A percentile compares a stretch with the other conserved stretches of the same genome.
These are phyloP conservation scores for Nanorana parkeri DNA, from an alignment of 2,113 vertebrate genomes.

Conservation along the genomic window DNA sequence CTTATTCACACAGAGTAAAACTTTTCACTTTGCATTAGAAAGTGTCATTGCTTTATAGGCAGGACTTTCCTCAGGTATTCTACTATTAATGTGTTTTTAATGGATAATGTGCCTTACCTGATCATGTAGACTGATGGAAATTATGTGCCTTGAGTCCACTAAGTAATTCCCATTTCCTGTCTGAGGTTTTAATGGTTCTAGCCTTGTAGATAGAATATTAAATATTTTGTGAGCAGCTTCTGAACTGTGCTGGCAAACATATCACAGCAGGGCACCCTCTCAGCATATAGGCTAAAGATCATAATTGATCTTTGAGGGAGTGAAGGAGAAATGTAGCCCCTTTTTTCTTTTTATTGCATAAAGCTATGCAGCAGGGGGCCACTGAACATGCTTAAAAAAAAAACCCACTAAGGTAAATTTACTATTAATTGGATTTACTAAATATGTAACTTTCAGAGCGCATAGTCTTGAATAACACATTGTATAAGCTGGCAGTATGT, in stretches of 20 bases:
- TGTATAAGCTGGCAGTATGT: constrained; percentile 28
- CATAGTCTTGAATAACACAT: not conserved
- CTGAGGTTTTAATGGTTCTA: not conserved
- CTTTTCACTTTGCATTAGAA: too few species aligned
- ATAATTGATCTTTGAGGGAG: constrained; percentile 31
- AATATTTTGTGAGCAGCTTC: constrained; percentile 7
- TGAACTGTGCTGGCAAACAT: not conserved
- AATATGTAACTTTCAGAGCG: not conserved
- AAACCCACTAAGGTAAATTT: not conserved
- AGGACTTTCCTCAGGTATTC: too few species aligned
- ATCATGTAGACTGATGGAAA: not conserved
- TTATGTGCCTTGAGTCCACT: not conserved
- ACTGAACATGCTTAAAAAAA: not conserved
- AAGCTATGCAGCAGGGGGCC: not conserved
- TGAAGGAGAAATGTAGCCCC: not conserved
- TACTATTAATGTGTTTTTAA: too few species aligned
- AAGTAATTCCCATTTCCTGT: not conserved
- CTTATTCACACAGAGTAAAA: too few species aligned
- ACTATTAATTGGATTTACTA: not conserved
- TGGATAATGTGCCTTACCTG: too few species aligned
- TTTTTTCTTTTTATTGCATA: not conserved
- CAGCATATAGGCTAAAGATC: constrained; percentile 10
- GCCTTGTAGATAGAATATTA: not conserved
- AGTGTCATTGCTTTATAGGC: too few species aligned
- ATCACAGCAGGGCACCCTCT: constrained; percentile 4